phyloP scores from a whole-genome alignment of 2,797 vertebrate species.

The Onychomys torridus region DNA sequence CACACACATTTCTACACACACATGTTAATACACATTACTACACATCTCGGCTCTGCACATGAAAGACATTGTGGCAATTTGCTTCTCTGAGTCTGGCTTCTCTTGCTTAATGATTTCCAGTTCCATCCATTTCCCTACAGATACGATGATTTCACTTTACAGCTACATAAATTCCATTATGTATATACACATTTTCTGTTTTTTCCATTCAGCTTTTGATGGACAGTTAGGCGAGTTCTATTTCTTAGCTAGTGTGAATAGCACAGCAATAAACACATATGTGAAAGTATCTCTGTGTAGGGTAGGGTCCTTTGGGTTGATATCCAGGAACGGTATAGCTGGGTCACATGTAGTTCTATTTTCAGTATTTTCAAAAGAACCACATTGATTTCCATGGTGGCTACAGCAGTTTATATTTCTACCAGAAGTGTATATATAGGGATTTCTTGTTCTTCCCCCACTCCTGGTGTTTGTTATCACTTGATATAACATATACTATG shows the following conservation, averaged over 20 bases:
- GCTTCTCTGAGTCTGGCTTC: background rate
- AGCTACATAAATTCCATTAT: too few relatives aligned
- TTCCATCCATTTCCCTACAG: background rate
- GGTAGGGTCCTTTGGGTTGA: background rate
- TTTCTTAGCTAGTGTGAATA: background rate
- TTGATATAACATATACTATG: background rate
- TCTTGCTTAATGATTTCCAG: background rate
- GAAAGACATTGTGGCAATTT: background rate
- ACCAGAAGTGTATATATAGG: background rate
- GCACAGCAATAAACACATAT: too few relatives aligned
- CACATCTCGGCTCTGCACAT: background rate
- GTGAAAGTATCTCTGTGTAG: background rate
- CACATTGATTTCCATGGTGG: background rate
- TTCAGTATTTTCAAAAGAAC: background rate
- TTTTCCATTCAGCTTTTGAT: background rate
- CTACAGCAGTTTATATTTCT: background rate
- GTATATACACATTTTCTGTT: background rate
- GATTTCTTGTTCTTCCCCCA: background rate
- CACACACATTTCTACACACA: background rate
- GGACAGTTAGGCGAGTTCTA: background rate
- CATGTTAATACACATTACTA: background rate
- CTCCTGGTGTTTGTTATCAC: background rate
- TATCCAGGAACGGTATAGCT: background rate
- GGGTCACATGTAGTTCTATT: background rate
- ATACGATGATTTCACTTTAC: background rate